Percentiles rank a stretch among this genome's conserved stretches.
These are phyloP conservation scores for Balearica regulorum DNA, from an alignment of 2,797 vertebrate species.

Conservation along the genomic window DNA sequence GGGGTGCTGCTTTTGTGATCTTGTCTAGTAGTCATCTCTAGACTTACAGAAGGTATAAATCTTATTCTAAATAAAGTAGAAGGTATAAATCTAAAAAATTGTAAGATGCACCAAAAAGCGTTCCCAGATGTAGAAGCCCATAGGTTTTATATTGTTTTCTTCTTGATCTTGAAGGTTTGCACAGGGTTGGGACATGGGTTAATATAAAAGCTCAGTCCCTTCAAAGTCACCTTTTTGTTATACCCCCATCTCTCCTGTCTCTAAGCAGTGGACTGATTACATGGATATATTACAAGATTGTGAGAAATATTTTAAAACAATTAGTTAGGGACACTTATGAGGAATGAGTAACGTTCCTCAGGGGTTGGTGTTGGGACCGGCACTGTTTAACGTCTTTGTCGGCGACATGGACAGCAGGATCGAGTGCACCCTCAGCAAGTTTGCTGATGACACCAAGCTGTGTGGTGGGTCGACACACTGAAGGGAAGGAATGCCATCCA, in stretches of 20 bases:
- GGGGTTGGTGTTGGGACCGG: too few relatives aligned
- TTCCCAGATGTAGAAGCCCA: not conserved
- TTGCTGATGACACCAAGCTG: too few relatives aligned
- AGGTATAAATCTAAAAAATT: not conserved
- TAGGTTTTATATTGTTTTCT: not conserved
- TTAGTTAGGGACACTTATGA: not conserved
- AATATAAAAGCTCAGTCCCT: not conserved
- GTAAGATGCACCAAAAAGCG: not conserved
- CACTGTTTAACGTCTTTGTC: too few relatives aligned
- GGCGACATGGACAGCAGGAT: too few relatives aligned
- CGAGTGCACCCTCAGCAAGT: too few relatives aligned
- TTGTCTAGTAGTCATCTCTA: rapidly evolving
- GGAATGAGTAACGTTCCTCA: too few relatives aligned
- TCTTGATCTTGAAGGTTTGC: not conserved
- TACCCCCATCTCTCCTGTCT: not conserved
- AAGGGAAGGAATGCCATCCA: too few relatives aligned
- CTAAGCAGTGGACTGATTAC: not conserved
- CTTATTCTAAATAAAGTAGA: not conserved
- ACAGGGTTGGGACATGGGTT: not conserved
- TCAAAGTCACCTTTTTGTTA: not conserved
- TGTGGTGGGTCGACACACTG: too few relatives aligned
- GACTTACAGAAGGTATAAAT: not conserved
- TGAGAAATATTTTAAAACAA: not conserved
- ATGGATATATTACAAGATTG: not conserved
- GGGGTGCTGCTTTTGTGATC: not conserved